Base-by-base conservation (phyloP, 1,140 invertebrate genomes). In the Mamestra configurata region DNA sequence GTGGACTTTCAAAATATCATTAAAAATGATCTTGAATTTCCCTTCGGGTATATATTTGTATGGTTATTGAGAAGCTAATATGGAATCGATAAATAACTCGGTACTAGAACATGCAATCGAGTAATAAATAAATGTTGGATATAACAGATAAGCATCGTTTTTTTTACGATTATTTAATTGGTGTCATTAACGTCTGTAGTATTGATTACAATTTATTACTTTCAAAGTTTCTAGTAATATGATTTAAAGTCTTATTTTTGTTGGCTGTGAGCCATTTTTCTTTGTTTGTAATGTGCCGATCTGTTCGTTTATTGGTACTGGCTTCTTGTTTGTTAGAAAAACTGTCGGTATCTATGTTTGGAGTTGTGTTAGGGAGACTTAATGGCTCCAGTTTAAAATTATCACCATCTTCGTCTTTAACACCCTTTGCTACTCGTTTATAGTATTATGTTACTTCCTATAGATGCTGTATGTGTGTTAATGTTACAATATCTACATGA, bases 141-240 rank as follows among this genome's bases (percentile, higher is more conserved):
- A 61, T 80, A 79, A 64, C 40, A 31, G 40, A 76, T 82, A 64
- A 75, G 40, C 40, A 77, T 77, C 61, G 76, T 81, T 77, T 49
- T 61, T 57, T 86, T 89, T 87, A 91, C 79, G 84, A 85, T 85
- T 88, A 89, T 90, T 90, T 88, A 89, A 91, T 90, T 87, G 86
- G 77, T 84, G 77, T 83, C 88, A 86, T 89, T 91, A 89, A 86
- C 78, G 84, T 86, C 83, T 57, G 61, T 53, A 66, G 70, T 87
- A 86, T 88, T 86, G 86, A 88, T 90, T 86, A 88, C 84, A 80
- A 91, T 91, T 91, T 91, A 91, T 90, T 70, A 35, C 37, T 76
- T 31, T 76, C 35, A 40, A 31, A 76, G 53, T 82, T 46, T 79
- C 40, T 51, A 57, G 49, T 37, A 18, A 51, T 81, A 53, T 64